phyloP scores from a whole-genome alignment of 2,888 invertebrate species.

The Platycheirus albimanus region DNA sequence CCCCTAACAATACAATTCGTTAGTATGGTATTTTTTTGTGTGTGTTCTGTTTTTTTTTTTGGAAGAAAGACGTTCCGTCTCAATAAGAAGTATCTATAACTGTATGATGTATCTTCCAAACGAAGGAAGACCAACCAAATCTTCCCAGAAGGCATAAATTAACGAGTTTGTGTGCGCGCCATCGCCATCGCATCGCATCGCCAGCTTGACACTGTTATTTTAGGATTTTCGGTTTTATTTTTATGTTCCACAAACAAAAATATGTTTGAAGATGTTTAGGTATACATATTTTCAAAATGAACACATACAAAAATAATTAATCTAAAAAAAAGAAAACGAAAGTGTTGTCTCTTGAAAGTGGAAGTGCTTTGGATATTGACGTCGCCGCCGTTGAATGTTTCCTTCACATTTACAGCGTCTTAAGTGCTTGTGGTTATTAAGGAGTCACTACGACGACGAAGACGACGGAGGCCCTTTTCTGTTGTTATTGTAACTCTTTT shows the following conservation, averaged over 20 bases:
- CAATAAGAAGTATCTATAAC: too few species aligned
- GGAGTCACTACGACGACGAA: too few species aligned
- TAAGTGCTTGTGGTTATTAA: slow-evolving; percentile 32
- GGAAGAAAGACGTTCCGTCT: neutral
- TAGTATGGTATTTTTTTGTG: slow-evolving; percentile 29
- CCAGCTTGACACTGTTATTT: slow-evolving; percentile 48
- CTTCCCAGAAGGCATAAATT: slow-evolving; percentile 28
- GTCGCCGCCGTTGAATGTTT: slow-evolving; percentile 8
- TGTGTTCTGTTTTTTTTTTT: too few species aligned
- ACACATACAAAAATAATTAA: slow-evolving; percentile 41
- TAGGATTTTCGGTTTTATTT: slow-evolving; percentile 34
- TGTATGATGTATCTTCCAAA: too few species aligned
- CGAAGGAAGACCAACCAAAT: slow-evolving; percentile 6
- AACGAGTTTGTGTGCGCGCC: slow-evolving; percentile 2
- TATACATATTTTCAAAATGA: too few species aligned
- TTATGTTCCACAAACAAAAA: slow-evolving; percentile 23
- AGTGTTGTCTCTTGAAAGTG: slow-evolving; percentile 39
- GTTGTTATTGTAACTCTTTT: slow-evolving; percentile 34
- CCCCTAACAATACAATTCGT: slow-evolving; percentile 20
- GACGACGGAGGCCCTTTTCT: neutral
- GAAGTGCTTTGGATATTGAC: slow-evolving; percentile 38
- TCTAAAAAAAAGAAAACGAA: slow-evolving; percentile 25
- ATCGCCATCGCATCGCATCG: too few species aligned
- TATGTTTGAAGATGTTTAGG: slow-evolving; percentile 5
- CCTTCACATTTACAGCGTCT: neutral